These are phyloP conservation scores for Orthosia gracilis DNA, from an alignment of 2,888 invertebrate species.

Conservation along the genomic window DNA sequence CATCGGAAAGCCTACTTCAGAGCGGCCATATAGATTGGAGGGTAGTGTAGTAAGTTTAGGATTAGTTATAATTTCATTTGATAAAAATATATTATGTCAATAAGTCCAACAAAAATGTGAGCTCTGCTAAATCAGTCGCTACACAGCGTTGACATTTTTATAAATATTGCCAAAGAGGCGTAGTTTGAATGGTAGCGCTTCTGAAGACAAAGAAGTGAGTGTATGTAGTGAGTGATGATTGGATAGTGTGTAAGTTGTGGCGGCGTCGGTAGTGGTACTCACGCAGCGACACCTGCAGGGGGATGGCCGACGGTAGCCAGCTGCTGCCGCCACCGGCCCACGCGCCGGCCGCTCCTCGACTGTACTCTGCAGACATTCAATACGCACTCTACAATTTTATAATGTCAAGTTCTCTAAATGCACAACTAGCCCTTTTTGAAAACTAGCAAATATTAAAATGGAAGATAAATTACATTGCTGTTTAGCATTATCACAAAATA, in stretches of 20 bases:
- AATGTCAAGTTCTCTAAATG: no score
- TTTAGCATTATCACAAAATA: not conserved
- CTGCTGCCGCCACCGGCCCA: conserved; percentile 36
- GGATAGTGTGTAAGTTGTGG: not conserved
- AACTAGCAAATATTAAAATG: not conserved
- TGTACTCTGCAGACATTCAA: conserved; percentile 63
- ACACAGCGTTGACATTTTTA: no score
- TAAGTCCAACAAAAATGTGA: no score
- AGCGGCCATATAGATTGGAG: no score
- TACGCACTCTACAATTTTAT: not conserved
- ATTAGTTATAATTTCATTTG: no score
- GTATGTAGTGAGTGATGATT: not conserved
- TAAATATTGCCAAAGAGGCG: no score
- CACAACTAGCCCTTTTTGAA: no score
- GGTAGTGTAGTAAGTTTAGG: no score
- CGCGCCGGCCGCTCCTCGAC: conserved; percentile 41
- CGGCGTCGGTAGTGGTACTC: conserved; percentile 29
- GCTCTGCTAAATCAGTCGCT: no score
- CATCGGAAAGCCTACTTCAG: no score
- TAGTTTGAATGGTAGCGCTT: no score
- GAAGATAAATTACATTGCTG: not conserved
- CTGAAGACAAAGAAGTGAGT: not conserved
- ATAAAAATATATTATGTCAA: no score
- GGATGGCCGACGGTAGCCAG: conserved; percentile 68
- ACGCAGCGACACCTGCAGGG: conserved; percentile 68